Evolutionary conservation across 2,113 vertebrate species (phyloP).

Genomic region (Gasterosteus nipponicus): DNA sequence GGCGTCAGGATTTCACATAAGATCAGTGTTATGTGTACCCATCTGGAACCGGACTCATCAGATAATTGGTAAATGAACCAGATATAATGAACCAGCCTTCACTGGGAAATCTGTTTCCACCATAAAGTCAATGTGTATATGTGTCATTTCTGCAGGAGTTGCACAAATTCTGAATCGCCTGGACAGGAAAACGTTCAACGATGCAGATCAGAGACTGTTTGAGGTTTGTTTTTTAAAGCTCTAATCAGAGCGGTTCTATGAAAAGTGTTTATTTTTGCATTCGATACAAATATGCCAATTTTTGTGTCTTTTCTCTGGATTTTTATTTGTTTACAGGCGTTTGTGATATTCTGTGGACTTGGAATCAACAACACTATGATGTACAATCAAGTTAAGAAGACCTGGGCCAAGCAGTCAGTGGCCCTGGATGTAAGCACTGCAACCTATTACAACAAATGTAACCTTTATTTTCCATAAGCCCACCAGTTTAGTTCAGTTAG

Average conservation of each 20-base stretch:
- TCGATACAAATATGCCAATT: not conserved
- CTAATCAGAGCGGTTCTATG: not conserved
- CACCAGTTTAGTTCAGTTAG: not conserved
- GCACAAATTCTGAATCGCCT: conserved; percentile 85
- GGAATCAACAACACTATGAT: conserved; percentile 88
- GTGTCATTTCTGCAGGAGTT: conserved; percentile 72
- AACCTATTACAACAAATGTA: not conserved
- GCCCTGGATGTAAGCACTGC: conserved; percentile 80
- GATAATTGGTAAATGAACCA: conserved; percentile 80
- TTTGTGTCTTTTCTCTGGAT: not conserved
- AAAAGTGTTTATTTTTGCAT: not conserved
- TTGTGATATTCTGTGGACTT: conserved; percentile 86
- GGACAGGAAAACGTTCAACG: conserved; percentile 84
- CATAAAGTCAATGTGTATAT: not conserved
- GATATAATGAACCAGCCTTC: conserved; percentile 20
- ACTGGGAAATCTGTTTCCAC: conserved; percentile 2
- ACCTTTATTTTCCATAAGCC: not conserved
- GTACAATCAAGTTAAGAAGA: conserved; percentile 88
- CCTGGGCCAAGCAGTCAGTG: conserved; percentile 86
- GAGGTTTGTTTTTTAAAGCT: conserved; percentile 69
- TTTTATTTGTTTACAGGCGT: conserved; percentile 71
- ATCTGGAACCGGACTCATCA: conserved; percentile 87
- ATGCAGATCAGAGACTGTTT: conserved; percentile 85
- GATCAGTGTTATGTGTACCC: conserved; percentile 84
- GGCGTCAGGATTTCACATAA: conserved; percentile 84